Base-by-base conservation (phyloP, 2,113 vertebrate species). In the Porphyrio hochstetteri region DNA sequence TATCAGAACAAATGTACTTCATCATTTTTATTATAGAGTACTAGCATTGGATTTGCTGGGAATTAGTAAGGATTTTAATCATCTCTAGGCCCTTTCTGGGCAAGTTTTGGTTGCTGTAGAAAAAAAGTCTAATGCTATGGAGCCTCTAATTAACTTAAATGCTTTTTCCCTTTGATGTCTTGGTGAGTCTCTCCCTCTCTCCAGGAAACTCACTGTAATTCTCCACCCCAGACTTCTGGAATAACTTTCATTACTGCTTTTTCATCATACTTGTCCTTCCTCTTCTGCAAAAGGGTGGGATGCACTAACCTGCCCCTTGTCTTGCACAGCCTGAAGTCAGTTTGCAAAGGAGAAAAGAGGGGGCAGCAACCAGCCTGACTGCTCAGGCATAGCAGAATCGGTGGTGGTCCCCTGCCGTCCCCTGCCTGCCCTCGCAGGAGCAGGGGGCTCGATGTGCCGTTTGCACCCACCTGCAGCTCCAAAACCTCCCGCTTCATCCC, bases 371-470 rank as follows among this genome's bases (percentile, higher is more conserved):
- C 7, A 65, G 14, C 31, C 8, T 36, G 75, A 36, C 27, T 44
- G 44, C 46, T n/a, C 27, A 16, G 42, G 56, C 25, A 3, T 0
- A 42, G 48, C 33, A 29, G 13, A 40, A 59, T 10, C 1, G 0
- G 12, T 44, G 28, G 16, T 1, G 0, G 15, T 42, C 11, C 27
- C 33, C 42, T 3, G 2, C 28, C 14, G 7, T 36, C 38, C 48
- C 50, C 50, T 33, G 24, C 42, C 48, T 76, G 61, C 35, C 28
- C 40, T 31, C 44, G 29, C 38, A 38, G 38, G 11, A 69, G 20
- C 44, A 19, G 14, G 16, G 27, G 28, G 2, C 11, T 83, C 9
- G 0, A 23, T 15, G 2, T 3, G 1, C 9, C 46, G 10, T 16
- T 68, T 4, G 5, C 56, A 74, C 11, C 8, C 69, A 40, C 29